These are phyloP conservation scores for Tragelaphus buxtoni DNA, from an alignment of 2,113 vertebrate genomes.

Conservation along the genomic window DNA sequence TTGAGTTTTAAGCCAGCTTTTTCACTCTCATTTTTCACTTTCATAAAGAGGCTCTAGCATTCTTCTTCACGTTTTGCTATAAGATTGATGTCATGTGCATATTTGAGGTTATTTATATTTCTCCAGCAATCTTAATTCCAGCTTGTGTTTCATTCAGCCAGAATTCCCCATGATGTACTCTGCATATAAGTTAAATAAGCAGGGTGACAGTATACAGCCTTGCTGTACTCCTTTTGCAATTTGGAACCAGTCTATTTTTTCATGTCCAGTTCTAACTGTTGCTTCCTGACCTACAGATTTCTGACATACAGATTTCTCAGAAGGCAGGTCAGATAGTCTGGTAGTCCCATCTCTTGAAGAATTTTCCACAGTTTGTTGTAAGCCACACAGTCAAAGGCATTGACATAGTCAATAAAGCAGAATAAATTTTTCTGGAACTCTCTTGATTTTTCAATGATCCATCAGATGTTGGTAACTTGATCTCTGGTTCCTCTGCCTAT, in stretches of 20 bases:
- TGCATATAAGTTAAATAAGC: background rate
- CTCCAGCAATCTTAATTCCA: background rate
- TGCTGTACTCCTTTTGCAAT: background rate
- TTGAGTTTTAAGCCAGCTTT: background rate
- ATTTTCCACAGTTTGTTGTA: background rate
- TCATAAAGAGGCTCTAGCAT: background rate
- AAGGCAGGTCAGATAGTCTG: background rate
- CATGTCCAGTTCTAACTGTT: background rate
- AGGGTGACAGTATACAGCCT: background rate
- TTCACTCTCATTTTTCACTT: background rate
- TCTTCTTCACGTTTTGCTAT: background rate
- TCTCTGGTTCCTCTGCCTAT: background rate
- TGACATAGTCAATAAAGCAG: background rate
- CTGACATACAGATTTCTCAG: background rate
- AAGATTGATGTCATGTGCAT: background rate
- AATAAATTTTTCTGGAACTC: background rate
- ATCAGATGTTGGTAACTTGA: background rate
- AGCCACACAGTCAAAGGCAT: background rate
- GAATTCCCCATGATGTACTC: background rate
- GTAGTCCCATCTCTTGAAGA: background rate
- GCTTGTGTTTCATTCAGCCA: background rate
- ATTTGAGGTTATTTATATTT: background rate
- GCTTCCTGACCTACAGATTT: background rate
- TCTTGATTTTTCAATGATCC: background rate
- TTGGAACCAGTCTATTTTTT: background rate